phyloP scores from a whole-genome alignment of 1,140 invertebrate genomes.

The Solenopsis fugax region DNA sequence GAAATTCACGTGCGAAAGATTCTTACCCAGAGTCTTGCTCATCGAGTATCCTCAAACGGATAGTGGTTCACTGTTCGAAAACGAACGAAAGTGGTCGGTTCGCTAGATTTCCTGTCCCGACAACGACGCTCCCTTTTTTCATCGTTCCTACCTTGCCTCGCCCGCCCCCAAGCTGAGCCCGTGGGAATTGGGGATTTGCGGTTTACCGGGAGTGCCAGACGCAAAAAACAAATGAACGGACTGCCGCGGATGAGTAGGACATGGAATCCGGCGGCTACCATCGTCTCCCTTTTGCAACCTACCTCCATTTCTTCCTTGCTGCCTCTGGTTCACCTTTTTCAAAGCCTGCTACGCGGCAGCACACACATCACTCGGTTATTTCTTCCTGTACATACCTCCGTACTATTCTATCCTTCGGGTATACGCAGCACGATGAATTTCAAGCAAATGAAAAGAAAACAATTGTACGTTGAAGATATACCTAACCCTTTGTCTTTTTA shows the following conservation, averaged over 20 bases:
- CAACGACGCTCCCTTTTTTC: constrained; percentile 31
- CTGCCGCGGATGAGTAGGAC: constrained; percentile 60
- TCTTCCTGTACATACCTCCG: constrained; percentile 38
- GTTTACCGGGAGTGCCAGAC: constrained; percentile 76
- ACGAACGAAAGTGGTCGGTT: constrained; percentile 30
- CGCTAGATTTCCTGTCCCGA: constrained; percentile 57
- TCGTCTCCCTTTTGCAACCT: constrained; percentile 50
- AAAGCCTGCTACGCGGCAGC: constrained; percentile 38
- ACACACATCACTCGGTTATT: constrained; percentile 27
- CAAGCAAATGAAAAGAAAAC: constrained; percentile 79
- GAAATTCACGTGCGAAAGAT: constrained; percentile 7
- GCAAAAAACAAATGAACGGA: constrained; percentile 78
- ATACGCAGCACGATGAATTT: constrained; percentile 76
- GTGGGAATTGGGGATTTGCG: constrained; percentile 79
- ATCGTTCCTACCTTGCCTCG: constrained; percentile 27
- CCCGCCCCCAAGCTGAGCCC: constrained; percentile 23
- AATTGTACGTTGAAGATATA: constrained; percentile 69
- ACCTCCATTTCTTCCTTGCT: constrained; percentile 42
- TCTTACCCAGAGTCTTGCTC: constrained; percentile 3
- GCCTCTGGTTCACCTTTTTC: constrained; percentile 52
- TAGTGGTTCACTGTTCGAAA: constrained; percentile 11
- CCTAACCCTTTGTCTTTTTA: constrained; percentile 47
- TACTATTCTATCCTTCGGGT: constrained; percentile 25
- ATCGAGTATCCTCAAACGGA: constrained; percentile 49
- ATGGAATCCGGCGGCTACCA: constrained; percentile 62